phyloP scores from a whole-genome alignment of 2,113 vertebrate genomes.

The Centropus bengalensis region DNA sequence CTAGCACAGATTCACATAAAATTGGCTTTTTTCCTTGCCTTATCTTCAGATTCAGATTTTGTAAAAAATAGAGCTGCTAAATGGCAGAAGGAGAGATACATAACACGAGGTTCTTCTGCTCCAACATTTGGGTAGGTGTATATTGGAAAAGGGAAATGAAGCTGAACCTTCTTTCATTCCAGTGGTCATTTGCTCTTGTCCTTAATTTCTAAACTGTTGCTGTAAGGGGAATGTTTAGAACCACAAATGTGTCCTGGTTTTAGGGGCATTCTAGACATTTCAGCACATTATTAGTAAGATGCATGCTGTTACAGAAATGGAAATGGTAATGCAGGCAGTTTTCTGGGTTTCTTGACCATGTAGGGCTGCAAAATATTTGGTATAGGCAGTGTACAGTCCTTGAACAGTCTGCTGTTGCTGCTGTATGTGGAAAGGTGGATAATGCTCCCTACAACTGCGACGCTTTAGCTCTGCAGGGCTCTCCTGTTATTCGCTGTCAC shows the following conservation, averaged over 20 bases:
- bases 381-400: not conserved
- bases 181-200: not conserved
- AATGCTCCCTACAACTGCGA: not conserved
- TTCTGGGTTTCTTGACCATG: not conserved
- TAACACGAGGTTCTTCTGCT: slow-evolving; percentile 30
- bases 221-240: not conserved
- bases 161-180: slow-evolving; percentile 45
- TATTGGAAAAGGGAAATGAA: slow-evolving; percentile 58
- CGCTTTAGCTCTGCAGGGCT: not conserved
- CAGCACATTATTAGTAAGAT: not conserved
- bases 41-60: not conserved
- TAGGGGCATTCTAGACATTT: not conserved
- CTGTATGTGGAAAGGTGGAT: not conserved
- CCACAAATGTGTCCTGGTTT: not conserved
- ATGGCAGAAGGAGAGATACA: slow-evolving; percentile 20
- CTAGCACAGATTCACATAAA: not conserved
- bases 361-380: not conserved
- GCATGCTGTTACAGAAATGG: not conserved
- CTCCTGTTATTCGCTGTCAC: slow-evolving; percentile 34
- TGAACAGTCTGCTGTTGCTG: not conserved
- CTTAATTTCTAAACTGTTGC: slow-evolving; percentile 13
- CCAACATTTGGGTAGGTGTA: slow-evolving; percentile 51
- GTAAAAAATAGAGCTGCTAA: slow-evolving; percentile 39
- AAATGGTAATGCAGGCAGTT: not conserved
- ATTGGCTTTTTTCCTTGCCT: not conserved